A percentile compares a stretch with the other conserved stretches of the same genome.
Conservation (phyloP, 2,888 invertebrate genomes). For the Agrotis ipsilon region DNA sequence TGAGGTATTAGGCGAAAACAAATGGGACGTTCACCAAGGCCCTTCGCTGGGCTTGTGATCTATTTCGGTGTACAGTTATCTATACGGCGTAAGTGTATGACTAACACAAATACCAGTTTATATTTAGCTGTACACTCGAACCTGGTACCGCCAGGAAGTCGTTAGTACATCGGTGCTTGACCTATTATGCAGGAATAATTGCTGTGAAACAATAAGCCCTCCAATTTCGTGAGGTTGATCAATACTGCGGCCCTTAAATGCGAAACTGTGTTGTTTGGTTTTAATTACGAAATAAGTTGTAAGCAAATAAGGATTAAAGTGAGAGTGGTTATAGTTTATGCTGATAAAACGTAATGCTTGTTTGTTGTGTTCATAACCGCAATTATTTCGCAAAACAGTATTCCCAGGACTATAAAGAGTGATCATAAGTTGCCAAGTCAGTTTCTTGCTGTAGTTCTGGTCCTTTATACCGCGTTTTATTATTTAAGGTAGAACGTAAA, state of each 20-base stretch:
- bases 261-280: conserved; percentile 38
- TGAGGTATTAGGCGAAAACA: conserved; percentile 51
- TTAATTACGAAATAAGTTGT: conserved; percentile 39
- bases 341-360: conserved; percentile 15
- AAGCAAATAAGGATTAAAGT: conserved; percentile 34
- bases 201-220: conserved; percentile 72
- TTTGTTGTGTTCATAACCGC: conserved; percentile 7
- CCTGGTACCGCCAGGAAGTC: conserved; percentile 79
- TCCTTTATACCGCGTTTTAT: conserved; percentile 5
- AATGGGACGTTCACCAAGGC: conserved; percentile 67
- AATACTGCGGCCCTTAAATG: conserved; percentile 42
- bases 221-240: conserved; percentile 56
- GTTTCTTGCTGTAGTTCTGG: conserved; percentile 4
- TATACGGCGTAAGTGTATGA: conserved; percentile 68
- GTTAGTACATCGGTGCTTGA: conserved; percentile 77
- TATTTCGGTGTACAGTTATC: conserved; percentile 68
- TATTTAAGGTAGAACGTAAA: conserved; percentile 2
- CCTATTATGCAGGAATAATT: conserved; percentile 79
- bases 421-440: background rate
- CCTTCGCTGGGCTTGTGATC: conserved; percentile 67
- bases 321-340: conserved; percentile 28
- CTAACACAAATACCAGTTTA: conserved; percentile 69
- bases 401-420: background rate
- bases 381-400: conserved; percentile 26
- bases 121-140: conserved; percentile 76